These are phyloP conservation scores for Calameuta filiformis DNA, from an alignment of 2,888 invertebrate genomes.

Conservation along the genomic window DNA sequence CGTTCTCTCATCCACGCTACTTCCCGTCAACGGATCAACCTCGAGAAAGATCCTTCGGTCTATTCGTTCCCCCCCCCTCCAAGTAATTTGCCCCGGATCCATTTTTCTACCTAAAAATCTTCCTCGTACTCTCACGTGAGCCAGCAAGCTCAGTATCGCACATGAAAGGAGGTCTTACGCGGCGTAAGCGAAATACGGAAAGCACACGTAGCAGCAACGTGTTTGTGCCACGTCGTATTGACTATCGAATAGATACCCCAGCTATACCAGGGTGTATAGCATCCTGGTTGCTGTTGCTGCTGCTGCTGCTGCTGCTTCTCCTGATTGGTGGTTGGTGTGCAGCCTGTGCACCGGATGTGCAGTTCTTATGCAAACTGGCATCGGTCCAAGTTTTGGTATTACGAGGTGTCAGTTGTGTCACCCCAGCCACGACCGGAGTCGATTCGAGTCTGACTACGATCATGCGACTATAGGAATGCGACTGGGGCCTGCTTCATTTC, in stretches of 20 bases:
- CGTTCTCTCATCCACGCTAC: too few relatives aligned
- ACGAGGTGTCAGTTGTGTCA: constrained; percentile 60
- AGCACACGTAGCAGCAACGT: constrained; percentile 24
- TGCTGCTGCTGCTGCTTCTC: constrained; percentile 4
- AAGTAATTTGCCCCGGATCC: not conserved
- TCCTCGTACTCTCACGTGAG: not conserved
- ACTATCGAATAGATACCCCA: constrained; percentile 46
- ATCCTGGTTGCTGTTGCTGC: constrained; percentile 11
- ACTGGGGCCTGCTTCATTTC: constrained; percentile 13
- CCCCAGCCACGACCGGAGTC: constrained; percentile 33
- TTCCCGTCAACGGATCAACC: not conserved
- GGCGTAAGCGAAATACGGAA: not conserved
- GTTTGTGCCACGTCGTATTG: constrained; percentile 48
- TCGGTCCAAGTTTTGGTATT: constrained; percentile 56
- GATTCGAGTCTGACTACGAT: constrained; percentile 31
- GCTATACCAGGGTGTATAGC: not conserved
- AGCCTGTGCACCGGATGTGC: constrained; percentile 50
- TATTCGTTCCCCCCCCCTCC: not conserved
- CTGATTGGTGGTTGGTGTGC: constrained; percentile 27
- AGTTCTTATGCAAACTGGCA: constrained; percentile 63
- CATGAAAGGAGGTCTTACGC: not conserved
- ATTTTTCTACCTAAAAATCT: not conserved
- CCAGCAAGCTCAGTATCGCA: not conserved
- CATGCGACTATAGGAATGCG: not conserved
- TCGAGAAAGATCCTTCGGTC: not conserved